Base-by-base conservation (phyloP, 2,797 vertebrate genomes). In the Hemibagrus guttatus region DNA sequence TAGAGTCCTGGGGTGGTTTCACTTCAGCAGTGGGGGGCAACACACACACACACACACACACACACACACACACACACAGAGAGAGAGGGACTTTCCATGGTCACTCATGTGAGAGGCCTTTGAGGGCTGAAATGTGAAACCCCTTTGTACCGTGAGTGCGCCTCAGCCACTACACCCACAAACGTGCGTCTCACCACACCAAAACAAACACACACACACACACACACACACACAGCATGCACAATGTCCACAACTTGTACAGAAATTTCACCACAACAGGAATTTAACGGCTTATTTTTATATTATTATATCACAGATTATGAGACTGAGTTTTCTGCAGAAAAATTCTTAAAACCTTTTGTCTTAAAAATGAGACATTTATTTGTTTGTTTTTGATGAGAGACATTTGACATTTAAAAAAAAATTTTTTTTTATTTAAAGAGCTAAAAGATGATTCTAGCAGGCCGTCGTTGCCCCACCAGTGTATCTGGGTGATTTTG, bases 51-150 rank as follows among this genome's bases (percentile, higher is more conserved):
- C 42, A 64, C 61, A 81, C 61, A 49, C 79, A 81, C 59, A 83
- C 49, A 72, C 68, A 84, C 68, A 74, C 68, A 84, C 82, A 59
- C 42, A 86, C 75, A 84, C 4, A 61, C 35, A 84, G 9, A 61
- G 35, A 63, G 42, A 64, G 91, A 76, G 95, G 95, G 95, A 95
- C 94, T 95, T 96, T 96, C 95, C 95, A 94, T 84, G 86, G 89
- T 89, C 90, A 90, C 90, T 91, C 87, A 88, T 89, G 90, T 91
- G 90, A 90, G 84, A 87, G 83, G 80, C 87, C 89, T 89, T 90
- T 90, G 81, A 89, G 89, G 89, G 92, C 89, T 92, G 94, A 94
- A 93, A 95, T 93, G 90, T 94, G 93, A 96, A 94, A 95, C 94
- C 91, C 94, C 92, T 93, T 95, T 95, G 94, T 94, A 92, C 88